Percentiles rank a stretch among this genome's conserved stretches.
phyloP scores from a whole-genome alignment of 2,888 invertebrate genomes.

The Oxyteleia sp. region DNA sequence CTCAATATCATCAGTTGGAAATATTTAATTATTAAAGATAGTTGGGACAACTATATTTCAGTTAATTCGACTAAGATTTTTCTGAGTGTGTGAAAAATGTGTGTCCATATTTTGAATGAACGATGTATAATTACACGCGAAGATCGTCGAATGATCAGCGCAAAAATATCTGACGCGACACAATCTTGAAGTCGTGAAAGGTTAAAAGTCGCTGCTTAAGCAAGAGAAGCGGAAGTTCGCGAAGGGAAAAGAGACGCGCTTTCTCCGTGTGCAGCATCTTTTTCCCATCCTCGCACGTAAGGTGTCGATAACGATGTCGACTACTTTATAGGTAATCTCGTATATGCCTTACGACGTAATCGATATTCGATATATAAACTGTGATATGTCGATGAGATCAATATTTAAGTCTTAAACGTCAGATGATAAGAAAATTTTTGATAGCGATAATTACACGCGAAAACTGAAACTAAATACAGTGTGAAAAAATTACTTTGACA shows the following conservation, averaged over 20 bases:
- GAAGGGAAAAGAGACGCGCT: slow-evolving; percentile 46
- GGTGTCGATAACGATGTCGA: slow-evolving; percentile 52
- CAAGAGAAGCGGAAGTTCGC: slow-evolving; percentile 50
- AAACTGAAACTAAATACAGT: too few species aligned
- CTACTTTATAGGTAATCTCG: slow-evolving; percentile 54
- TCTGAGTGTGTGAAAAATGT: too few species aligned
- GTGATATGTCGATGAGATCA: slow-evolving; percentile 36
- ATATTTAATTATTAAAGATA: too few species aligned
- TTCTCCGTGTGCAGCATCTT: slow-evolving; percentile 53
- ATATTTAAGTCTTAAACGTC: slow-evolving; percentile 20
- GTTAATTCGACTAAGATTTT: too few species aligned
- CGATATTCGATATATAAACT: slow-evolving; percentile 60
- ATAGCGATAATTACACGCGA: too few species aligned
- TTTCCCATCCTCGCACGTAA: slow-evolving; percentile 40
- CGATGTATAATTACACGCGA: slow-evolving; percentile 22
- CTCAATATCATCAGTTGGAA: too few species aligned
- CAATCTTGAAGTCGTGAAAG: slow-evolving; percentile 55
- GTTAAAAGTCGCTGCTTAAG: slow-evolving; percentile 51
- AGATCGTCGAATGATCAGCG: slow-evolving; percentile 34
- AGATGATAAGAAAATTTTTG: too few species aligned
- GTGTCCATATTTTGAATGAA: slow-evolving; percentile 28
- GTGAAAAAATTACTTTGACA: too few species aligned
- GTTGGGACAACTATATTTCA: too few species aligned
- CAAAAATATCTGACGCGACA: slow-evolving; percentile 40
- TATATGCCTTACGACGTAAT: slow-evolving; percentile 50